phyloP scores from a whole-genome alignment of 92 coral and sea anemone species.

The Desmophyllum pertusum region DNA sequence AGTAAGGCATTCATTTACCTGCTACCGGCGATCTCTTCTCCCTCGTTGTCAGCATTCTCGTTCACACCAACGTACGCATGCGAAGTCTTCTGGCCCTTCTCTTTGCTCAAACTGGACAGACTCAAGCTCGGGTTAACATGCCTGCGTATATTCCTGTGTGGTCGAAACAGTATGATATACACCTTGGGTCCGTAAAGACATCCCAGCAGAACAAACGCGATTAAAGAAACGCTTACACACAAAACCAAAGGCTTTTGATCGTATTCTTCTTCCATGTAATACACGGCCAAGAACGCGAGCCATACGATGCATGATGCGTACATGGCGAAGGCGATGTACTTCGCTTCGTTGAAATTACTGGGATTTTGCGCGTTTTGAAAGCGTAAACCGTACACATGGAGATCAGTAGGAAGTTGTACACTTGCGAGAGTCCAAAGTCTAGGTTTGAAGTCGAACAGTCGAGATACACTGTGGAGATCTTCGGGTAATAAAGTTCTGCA shows the following conservation, averaged over 20 bases:
- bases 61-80: conserved; percentile 62
- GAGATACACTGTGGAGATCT: conserved; percentile 70
- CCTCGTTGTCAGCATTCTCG: conserved; percentile 27
- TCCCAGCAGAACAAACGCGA: conserved; percentile 87
- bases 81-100: conserved; percentile 62
- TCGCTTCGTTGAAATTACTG: conserved; percentile 97
- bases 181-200: conserved; percentile 93
- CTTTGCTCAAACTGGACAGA: conserved; percentile 84
- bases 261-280: conserved; percentile 78
- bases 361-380: conserved; percentile 94
- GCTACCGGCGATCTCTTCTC: conserved; percentile 41
- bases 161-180: conserved; percentile 84
- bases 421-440: conserved; percentile 96
- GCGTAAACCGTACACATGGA: conserved; percentile 94
- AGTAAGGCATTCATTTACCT: too few species aligned
- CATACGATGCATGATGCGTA: conserved; percentile 94
- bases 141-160: conserved; percentile 87
- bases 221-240: conserved; percentile 86
- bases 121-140: conserved; percentile 82
- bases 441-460: conserved; percentile 82
- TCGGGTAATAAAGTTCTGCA: conserved; percentile 71
- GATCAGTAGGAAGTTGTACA: conserved; percentile 92
- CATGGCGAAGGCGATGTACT: conserved; percentile 97
- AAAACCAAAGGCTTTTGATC: conserved; percentile 76
- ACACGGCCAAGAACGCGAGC: conserved; percentile 92